Evolutionary conservation across 2,797 vertebrate species (phyloP).

Genomic region (Aldrovandia affinis): DNA sequence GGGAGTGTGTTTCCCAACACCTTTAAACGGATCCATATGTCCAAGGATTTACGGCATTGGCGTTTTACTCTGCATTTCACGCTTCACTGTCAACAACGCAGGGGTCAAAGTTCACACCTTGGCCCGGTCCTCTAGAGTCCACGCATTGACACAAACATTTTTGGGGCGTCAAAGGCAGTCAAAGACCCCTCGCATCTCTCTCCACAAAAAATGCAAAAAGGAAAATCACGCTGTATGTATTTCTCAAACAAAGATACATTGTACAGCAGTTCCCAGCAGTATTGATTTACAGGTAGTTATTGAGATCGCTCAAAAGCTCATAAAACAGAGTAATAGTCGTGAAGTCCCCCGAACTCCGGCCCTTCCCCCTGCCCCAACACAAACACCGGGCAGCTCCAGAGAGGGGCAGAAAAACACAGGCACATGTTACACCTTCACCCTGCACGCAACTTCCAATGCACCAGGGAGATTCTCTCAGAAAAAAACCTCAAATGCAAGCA

Average conservation of each 20-base stretch:
- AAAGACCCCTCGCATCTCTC: background rate
- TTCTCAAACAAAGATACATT: background rate
- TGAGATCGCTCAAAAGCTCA: background rate
- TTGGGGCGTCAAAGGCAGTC: background rate
- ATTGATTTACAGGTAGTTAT: background rate
- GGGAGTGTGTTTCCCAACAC: too few relatives aligned
- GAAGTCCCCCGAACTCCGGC: background rate
- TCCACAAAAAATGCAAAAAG: background rate
- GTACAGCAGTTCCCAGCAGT: background rate
- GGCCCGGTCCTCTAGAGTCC: background rate
- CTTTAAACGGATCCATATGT: background rate
- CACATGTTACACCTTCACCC: background rate
- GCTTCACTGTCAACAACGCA: background rate
- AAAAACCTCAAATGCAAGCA: too few relatives aligned
- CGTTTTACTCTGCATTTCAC: background rate
- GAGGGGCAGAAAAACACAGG: background rate
- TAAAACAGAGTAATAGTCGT: background rate
- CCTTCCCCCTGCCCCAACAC: background rate
- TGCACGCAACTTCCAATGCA: background rate
- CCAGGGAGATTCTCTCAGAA: too few relatives aligned
- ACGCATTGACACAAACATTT: background rate
- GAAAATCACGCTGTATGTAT: background rate
- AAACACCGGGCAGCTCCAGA: background rate
- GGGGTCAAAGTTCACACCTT: slow-evolving; percentile 6
- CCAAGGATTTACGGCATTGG: background rate